Evolutionary conservation across 2,113 vertebrate genomes (phyloP).

Genomic region (Spermophilus dauricus): DNA sequence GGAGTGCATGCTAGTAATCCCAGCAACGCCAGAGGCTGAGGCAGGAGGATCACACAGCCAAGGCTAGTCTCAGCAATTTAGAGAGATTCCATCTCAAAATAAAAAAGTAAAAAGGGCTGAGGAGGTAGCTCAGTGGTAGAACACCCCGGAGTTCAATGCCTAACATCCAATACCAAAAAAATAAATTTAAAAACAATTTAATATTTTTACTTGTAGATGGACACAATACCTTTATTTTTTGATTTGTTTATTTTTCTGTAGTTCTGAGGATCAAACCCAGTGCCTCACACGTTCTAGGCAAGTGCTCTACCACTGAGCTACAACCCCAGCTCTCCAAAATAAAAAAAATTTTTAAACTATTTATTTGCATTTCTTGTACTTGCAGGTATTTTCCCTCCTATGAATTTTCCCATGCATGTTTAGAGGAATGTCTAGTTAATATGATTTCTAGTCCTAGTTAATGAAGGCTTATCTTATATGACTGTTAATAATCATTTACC

Average conservation of each 20-base stretch:
- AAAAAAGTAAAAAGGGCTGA: not conserved
- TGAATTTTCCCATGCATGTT: not conserved
- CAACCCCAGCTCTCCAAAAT: no score
- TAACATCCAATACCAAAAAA: not conserved
- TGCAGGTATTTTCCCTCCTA: not conserved
- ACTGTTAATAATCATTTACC: slow-evolving; percentile 21
- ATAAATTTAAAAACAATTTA: no score
- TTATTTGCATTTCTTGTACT: not conserved
- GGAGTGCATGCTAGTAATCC: not conserved
- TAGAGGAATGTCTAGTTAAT: not conserved
- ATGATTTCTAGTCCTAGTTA: not conserved
- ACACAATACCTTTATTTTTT: no score
- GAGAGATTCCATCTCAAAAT: not conserved
- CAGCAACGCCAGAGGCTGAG: not conserved
- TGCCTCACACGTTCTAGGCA: no score
- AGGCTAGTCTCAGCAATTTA: not conserved
- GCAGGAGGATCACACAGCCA: not conserved
- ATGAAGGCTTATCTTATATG: slow-evolving; percentile 18
- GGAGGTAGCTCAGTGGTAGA: not conserved
- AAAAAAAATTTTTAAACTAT: not conserved
- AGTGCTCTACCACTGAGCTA: no score
- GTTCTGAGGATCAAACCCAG: no score
- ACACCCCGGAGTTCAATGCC: not conserved
- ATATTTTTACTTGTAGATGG: no score
- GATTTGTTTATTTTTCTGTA: no score